phyloP scores from a whole-genome alignment of 2,113 vertebrate genomes.

The Aphyosemion australe region DNA sequence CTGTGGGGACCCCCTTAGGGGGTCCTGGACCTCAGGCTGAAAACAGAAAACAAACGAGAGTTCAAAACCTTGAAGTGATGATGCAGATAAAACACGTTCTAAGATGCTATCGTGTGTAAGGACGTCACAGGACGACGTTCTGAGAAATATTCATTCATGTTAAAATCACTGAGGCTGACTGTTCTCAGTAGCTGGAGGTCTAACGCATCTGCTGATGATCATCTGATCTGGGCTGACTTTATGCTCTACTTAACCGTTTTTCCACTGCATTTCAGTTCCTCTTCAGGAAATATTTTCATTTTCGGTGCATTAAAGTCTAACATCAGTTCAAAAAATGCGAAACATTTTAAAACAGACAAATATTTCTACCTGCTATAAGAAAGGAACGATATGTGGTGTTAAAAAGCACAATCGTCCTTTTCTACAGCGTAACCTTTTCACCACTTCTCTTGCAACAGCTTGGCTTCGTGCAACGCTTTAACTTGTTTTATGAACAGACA shows the following conservation, averaged over 20 bases:
- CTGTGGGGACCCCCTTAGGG: too few relatives aligned
- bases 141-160: too few relatives aligned
- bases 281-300: not conserved
- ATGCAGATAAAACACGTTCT: too few relatives aligned
- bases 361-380: too few relatives aligned
- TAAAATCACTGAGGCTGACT: not conserved
- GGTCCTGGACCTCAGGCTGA: too few relatives aligned
- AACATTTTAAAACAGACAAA: too few relatives aligned
- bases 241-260: conserved; percentile 20
- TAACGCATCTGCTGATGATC: conserved; percentile 56
- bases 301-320: not conserved
- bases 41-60: not conserved
- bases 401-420: too few relatives aligned
- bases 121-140: too few relatives aligned
- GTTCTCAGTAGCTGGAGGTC: conserved; percentile 16
- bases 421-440: not conserved
- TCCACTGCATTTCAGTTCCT: conserved; percentile 10
- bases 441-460: not conserved
- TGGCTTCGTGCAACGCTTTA: not conserved
- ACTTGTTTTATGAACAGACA: not conserved
- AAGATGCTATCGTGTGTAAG: too few relatives aligned
- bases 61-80: too few relatives aligned
- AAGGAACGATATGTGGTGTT: too few relatives aligned
- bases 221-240: conserved; percentile 36
- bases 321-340: too few relatives aligned